Conservation (phyloP, 2,888 invertebrate genomes). For the Polymixis flavicincta region DNA sequence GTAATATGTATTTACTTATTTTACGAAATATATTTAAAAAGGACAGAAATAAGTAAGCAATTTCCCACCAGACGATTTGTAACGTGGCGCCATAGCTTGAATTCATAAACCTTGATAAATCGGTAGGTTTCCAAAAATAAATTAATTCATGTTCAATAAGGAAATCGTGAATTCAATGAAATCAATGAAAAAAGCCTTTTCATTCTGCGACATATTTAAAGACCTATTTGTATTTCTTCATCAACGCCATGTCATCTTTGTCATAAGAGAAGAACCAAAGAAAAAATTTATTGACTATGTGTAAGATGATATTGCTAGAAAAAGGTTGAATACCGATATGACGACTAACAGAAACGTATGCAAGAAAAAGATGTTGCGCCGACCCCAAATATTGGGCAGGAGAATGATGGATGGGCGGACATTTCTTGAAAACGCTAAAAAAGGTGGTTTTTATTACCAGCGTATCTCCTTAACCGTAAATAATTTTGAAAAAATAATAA, state of each 20-base stretch:
- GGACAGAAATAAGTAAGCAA: neutral
- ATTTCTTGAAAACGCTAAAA: too few relatives aligned
- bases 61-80: neutral
- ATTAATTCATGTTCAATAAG: constrained; percentile 9
- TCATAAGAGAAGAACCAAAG: neutral
- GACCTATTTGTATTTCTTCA: neutral
- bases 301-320: neutral
- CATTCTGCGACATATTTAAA: neutral
- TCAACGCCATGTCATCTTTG: too few relatives aligned
- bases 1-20: too few relatives aligned
- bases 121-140: neutral
- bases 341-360: neutral
- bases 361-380: neutral
- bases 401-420: neutral
- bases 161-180: constrained; percentile 21
- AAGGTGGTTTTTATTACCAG: too few relatives aligned
- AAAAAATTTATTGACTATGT: neutral
- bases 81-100: neutral
- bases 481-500: too few relatives aligned
- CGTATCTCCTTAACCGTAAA: too few relatives aligned
- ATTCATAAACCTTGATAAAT: constrained; percentile 6
- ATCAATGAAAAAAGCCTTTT: neutral
- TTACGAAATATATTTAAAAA: neutral
- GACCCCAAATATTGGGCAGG: neutral
- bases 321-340: neutral